Base-by-base conservation (phyloP, 2,797 vertebrate species). In the Toxotes lorentzi region DNA sequence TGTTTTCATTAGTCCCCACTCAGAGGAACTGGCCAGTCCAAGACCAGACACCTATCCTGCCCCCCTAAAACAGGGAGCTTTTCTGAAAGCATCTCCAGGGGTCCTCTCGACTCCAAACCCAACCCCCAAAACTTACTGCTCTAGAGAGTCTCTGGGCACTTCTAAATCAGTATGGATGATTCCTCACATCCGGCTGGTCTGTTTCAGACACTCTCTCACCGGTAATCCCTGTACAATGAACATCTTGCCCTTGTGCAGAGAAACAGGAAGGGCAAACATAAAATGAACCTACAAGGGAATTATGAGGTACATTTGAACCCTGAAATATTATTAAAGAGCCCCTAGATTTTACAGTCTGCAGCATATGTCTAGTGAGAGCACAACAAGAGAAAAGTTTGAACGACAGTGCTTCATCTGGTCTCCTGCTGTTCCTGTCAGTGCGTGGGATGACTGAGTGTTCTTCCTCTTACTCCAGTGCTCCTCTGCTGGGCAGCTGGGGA, bases 1-100 rank as follows among this genome's bases (percentile, higher is more conserved):
- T 93, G 90, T 95, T 95, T 95, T 95, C 94, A 95, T 96, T 95
- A 95, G 94, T 79, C 79, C 72, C 72, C 84, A 84, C 90, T 91
- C 88, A 89, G 90, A 92, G 62, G 16, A 86, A 87, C 89, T 87
- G 80, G 73, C 83, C 86, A 70, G 87, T 78, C 78, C 79, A 76
- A 83, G 71, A 68, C 75, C 87, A 91, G 89, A 89, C 87, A 70
- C 34, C 63, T 62, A 68, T 68, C 79, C 79, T 68, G 50, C 73
- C 78, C 83, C 86, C 82, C 10, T 5, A 50, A 72, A 84, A 72
- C 70, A 65, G 59, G 24, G 63, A 79, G 43, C 70, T 67, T 81
- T 88, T 88, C 70, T 92, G 69, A 83, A 86, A 90, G 86, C 81
- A 86, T 88, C 89, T 89, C 82, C 59, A 61, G 79, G 72, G 86